phyloP scores from a whole-genome alignment of 2,113 vertebrate species.

The Acanthisitta chloris region DNA sequence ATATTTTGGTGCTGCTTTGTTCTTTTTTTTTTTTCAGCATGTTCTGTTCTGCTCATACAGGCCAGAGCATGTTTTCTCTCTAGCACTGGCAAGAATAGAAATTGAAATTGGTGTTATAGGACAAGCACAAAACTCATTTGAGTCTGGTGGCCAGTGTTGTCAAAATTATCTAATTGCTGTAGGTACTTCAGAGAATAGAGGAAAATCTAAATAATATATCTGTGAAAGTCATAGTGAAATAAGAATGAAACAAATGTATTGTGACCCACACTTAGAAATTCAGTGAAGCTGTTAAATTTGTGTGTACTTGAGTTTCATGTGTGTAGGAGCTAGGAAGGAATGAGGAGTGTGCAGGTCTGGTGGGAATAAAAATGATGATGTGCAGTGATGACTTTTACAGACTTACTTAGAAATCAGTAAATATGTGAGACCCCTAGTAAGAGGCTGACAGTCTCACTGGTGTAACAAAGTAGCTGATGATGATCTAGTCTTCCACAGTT shows the following conservation, averaged over 20 bases:
- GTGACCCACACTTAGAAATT: background rate
- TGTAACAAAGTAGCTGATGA: background rate
- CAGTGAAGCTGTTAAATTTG: background rate
- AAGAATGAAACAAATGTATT: background rate
- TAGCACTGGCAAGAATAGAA: background rate
- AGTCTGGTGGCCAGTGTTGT: background rate
- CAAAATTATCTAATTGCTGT: background rate
- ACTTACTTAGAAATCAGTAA: background rate
- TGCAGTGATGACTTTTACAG: background rate
- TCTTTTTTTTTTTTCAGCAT: background rate
- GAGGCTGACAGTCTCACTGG: too few species aligned
- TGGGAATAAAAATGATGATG: background rate
- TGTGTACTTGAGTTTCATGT: background rate
- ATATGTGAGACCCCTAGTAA: rapidly evolving
- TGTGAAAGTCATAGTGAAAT: background rate
- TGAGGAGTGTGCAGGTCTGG: background rate
- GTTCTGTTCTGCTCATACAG: background rate
- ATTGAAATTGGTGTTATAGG: background rate
- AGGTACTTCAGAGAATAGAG: background rate
- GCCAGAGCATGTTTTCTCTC: background rate
- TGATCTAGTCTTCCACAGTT: background rate
- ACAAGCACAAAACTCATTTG: background rate
- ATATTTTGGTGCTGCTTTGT: rapidly evolving
- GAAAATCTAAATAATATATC: background rate
- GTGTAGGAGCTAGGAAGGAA: background rate